phyloP scores from a whole-genome alignment of 2,888 invertebrate genomes.

The Campaea margaritaria region DNA sequence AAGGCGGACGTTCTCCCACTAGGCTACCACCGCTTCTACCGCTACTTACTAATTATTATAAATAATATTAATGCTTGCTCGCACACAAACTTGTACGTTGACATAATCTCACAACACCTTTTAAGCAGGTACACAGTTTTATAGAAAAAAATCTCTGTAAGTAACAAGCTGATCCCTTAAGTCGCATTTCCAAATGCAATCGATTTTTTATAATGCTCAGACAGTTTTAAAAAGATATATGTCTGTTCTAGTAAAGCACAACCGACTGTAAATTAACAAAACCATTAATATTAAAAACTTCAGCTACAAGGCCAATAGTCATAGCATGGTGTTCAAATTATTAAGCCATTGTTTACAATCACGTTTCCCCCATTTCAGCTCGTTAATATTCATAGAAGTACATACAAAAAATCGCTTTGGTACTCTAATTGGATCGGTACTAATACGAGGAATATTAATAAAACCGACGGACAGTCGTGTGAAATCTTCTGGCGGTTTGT shows the following conservation, averaged over 20 bases:
- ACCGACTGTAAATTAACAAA: conserved; percentile 2
- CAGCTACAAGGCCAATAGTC: conserved; percentile 1
- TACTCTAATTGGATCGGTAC: conserved; percentile 54
- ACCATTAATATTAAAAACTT: conserved; percentile 9
- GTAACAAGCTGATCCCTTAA: too few relatives aligned
- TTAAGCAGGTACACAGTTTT: too few relatives aligned
- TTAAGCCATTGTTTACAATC: conserved; percentile 30
- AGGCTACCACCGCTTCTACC: too few relatives aligned
- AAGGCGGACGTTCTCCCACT: too few relatives aligned
- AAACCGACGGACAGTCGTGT: conserved; percentile 60
- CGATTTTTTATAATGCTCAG: too few relatives aligned
- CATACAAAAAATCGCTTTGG: conserved; percentile 36
- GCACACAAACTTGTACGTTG: too few relatives aligned
- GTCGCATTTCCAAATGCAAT: too few relatives aligned
- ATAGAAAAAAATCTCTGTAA: too few relatives aligned
- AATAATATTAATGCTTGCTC: too few relatives aligned
- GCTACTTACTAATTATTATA: too few relatives aligned
- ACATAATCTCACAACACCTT: too few relatives aligned
- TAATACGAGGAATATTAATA: conserved; percentile 58
- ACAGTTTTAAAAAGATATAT: not conserved
- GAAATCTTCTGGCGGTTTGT: conserved; percentile 53
- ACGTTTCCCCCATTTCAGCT: conserved; percentile 37
- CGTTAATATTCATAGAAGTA: conserved; percentile 41
- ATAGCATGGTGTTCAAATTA: conserved; percentile 18
- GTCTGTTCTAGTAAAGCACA: not conserved